These are phyloP conservation scores for Melanocharis versteri DNA, from an alignment of 2,113 vertebrate species.

Conservation along the genomic window DNA sequence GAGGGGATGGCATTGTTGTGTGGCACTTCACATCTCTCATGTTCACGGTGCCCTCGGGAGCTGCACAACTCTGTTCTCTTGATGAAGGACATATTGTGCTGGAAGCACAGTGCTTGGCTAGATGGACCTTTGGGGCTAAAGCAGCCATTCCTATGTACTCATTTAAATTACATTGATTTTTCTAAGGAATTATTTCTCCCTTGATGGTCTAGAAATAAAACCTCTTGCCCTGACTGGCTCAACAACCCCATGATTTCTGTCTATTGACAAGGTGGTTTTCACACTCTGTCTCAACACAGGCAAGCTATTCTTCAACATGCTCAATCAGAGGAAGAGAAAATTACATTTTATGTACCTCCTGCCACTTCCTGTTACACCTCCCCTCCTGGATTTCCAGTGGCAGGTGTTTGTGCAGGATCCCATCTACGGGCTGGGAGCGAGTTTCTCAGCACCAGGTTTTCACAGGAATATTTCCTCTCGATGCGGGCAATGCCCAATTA, in stretches of 20 bases:
- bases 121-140: background rate
- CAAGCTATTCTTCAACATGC: background rate
- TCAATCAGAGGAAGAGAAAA: conserved; percentile 11
- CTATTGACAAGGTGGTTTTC: conserved; percentile 7
- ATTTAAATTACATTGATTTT: conserved; percentile 47
- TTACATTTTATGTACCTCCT: conserved; percentile 24
- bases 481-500: background rate
- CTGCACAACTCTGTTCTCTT: background rate
- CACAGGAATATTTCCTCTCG: background rate
- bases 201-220: background rate
- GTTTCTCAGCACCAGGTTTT: background rate
- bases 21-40: background rate
- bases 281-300: background rate
- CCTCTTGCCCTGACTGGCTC: background rate
- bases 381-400: background rate
- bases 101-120: background rate
- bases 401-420: background rate
- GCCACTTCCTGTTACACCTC: background rate
- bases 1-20: background rate
- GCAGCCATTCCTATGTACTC: background rate
- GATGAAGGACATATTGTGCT: background rate
- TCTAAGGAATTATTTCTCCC: conserved; percentile 16
- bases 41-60: background rate
- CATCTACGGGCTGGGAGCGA: background rate
- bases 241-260: background rate